phyloP scores from a whole-genome alignment of 53 echinoderm and acorn worm species.

The Stichopus horrens region DNA sequence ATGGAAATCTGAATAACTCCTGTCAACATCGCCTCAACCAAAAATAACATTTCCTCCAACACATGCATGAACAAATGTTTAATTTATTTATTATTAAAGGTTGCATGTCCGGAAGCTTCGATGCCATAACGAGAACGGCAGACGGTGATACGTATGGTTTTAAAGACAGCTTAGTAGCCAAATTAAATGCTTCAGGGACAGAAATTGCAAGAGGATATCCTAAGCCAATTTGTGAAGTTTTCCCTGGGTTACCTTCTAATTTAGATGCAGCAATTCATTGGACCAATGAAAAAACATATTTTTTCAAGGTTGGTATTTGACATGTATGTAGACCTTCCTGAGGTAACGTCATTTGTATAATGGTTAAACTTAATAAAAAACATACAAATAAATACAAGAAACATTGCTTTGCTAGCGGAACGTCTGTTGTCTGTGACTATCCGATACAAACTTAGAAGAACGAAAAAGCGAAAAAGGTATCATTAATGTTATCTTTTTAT shows the following conservation, averaged over 20 bases:
- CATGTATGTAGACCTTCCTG: background rate
- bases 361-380: too few species aligned
- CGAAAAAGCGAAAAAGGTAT: too few species aligned
- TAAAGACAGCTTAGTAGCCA: background rate
- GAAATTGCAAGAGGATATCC: background rate
- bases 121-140: conserved; percentile 11
- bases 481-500: too few species aligned
- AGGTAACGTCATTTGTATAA: too few species aligned
- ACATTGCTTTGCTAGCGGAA: too few species aligned
- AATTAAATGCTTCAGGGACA: background rate
- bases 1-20: too few species aligned
- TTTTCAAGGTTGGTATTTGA: conserved; percentile 7
- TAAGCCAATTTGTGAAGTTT: background rate
- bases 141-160: conserved; percentile 12
- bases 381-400: too few species aligned
- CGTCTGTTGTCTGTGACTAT: too few species aligned
- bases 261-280: conserved; percentile 19
- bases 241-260: background rate
- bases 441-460: too few species aligned
- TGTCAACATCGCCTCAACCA: too few species aligned
- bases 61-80: too few species aligned
- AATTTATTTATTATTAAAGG: background rate
- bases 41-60: too few species aligned
- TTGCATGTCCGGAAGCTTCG: background rate
- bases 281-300: background rate